Conservation (phyloP, 2,888 invertebrate species). For the Arctia plantaginis region DNA sequence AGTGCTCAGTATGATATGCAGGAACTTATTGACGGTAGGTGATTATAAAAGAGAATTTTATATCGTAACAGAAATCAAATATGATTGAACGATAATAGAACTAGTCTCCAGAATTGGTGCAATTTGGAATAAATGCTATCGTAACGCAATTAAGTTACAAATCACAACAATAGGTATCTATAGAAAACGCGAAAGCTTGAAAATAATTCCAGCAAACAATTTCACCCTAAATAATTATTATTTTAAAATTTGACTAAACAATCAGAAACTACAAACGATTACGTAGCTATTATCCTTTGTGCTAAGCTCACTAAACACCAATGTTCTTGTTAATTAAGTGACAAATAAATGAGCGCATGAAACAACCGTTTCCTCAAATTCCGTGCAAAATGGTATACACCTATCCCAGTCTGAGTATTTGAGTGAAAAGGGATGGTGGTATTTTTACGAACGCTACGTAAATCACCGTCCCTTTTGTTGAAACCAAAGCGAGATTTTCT, state of each 20-base stretch:
- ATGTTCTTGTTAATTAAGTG: slow-evolving; percentile 5
- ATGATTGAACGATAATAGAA: too few relatives aligned
- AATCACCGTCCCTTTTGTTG: slow-evolving; percentile 47
- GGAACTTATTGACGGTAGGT: background rate
- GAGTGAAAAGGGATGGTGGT: slow-evolving; percentile 39
- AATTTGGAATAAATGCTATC: too few relatives aligned
- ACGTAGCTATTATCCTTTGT: background rate
- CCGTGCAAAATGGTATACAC: slow-evolving; percentile 28
- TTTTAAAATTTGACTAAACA: background rate
- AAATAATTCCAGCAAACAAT: background rate
- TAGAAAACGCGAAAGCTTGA: background rate
- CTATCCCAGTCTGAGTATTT: slow-evolving; percentile 36
- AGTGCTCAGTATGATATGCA: background rate
- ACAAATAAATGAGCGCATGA: slow-evolving; percentile 22
- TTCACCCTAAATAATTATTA: background rate
- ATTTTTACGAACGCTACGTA: slow-evolving; percentile 42
- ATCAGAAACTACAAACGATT: slow-evolving; percentile 3
- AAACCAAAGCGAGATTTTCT: slow-evolving; percentile 48
- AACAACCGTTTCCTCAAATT: slow-evolving; percentile 24
- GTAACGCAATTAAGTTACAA: too few relatives aligned
- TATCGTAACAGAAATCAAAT: too few relatives aligned
- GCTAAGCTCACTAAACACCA: slow-evolving; percentile 6
- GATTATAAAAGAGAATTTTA: too few relatives aligned
- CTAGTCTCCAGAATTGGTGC: too few relatives aligned
- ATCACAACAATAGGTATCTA: too few relatives aligned